phyloP scores from a whole-genome alignment of 2,797 vertebrate genomes.

The Monodelphis domestica region DNA sequence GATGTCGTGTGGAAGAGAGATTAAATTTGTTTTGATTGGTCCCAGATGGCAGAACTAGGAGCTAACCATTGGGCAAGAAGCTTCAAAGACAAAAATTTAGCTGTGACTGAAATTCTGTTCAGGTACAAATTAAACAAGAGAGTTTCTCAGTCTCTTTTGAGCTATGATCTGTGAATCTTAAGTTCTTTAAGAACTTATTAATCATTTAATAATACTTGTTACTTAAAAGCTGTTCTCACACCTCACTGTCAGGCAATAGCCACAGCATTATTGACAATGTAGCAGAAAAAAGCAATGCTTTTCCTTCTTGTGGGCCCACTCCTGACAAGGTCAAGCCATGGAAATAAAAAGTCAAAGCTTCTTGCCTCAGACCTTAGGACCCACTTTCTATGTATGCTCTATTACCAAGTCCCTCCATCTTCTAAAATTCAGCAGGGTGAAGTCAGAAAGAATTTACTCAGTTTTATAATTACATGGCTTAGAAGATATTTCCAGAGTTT shows the following conservation, averaged over 20 bases:
- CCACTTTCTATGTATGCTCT: background rate
- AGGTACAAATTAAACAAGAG: background rate
- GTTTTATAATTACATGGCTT: background rate
- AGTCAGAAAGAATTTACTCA: background rate
- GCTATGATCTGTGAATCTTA: background rate
- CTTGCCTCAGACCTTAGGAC: background rate
- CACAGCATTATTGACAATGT: background rate
- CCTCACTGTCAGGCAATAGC: slow-evolving; percentile 30
- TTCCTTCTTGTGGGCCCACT: background rate
- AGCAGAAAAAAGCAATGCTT: background rate
- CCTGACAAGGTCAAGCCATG: too few species aligned
- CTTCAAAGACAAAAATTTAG: background rate
- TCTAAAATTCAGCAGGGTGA: background rate
- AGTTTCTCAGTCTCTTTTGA: background rate
- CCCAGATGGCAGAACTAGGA: background rate
- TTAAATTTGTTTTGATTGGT: background rate
- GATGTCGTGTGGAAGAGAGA: background rate
- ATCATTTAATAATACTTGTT: background rate
- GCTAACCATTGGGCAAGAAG: background rate
- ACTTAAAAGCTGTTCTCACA: background rate
- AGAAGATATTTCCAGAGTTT: background rate
- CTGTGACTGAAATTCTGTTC: background rate
- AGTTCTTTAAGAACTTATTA: background rate
- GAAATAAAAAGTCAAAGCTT: background rate
- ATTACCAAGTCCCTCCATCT: background rate